Conservation (phyloP, 2,113 vertebrate species). For the Poecile atricapillus region DNA sequence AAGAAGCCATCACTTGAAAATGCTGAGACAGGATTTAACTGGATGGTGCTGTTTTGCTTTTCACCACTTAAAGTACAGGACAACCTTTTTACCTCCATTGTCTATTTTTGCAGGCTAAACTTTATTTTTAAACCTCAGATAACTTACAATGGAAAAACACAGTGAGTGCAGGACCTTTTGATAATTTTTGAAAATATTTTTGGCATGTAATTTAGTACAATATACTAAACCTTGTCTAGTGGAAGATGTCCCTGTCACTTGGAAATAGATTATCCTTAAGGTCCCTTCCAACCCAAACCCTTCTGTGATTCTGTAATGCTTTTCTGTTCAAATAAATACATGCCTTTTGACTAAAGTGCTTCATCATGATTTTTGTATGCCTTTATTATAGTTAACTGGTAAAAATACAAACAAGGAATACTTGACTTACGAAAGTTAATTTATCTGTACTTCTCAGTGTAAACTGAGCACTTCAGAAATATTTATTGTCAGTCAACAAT, state of each 20-base stretch:
- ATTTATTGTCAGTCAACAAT: background rate
- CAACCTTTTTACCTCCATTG: background rate
- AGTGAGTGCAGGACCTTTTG: background rate
- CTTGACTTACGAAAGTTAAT: background rate
- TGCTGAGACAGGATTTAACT: background rate
- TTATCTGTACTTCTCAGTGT: background rate
- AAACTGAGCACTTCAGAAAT: background rate
- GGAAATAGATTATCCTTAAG: background rate
- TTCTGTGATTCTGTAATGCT: background rate
- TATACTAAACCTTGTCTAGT: background rate
- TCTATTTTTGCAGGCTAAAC: slow-evolving; percentile 19
- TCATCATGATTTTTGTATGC: background rate
- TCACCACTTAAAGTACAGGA: background rate
- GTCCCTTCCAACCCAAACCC: background rate
- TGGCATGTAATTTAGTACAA: background rate
- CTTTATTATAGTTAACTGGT: background rate
- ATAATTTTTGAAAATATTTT: background rate
- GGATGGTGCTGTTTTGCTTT: background rate
- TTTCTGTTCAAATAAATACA: background rate
- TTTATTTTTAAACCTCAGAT: background rate
- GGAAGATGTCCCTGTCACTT: background rate
- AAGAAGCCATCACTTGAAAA: background rate
- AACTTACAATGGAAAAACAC: background rate
- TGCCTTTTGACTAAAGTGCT: background rate
- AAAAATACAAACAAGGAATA: background rate